phyloP scores from a whole-genome alignment of 64 coral and sea anemone species.

The Cladopsammia gracilis region DNA sequence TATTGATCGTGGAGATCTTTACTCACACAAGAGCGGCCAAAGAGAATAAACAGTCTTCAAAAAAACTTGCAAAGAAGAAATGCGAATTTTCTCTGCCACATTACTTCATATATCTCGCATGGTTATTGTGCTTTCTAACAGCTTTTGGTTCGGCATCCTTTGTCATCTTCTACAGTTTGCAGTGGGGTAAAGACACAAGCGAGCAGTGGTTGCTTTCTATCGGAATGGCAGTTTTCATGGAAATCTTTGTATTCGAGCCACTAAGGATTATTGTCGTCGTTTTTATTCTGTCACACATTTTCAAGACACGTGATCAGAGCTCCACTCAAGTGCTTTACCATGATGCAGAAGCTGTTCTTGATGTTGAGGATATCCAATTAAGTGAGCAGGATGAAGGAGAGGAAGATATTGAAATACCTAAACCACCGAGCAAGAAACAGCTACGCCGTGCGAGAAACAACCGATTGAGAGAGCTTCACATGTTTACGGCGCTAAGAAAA shows the following conservation, averaged over 20 bases:
- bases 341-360: neutral
- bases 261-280: neutral
- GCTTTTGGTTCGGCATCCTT: constrained; percentile 20
- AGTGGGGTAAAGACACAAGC: constrained; percentile 49
- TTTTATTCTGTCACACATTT: constrained; percentile 18
- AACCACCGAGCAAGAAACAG: constrained; percentile 32
- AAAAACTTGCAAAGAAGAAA: neutral
- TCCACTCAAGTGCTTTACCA: neutral
- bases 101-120: constrained; percentile 20
- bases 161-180: constrained; percentile 51
- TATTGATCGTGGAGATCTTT: constrained; percentile 56
- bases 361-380: neutral
- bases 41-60: neutral
- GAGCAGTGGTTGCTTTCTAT: constrained; percentile 61
- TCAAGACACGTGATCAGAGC: neutral
- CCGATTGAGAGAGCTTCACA: neutral
- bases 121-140: constrained; percentile 44
- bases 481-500: neutral
- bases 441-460: constrained; percentile 9
- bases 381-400: neutral
- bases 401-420: constrained; percentile 8
- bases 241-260: constrained; percentile 62
- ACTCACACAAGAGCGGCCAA: neutral
- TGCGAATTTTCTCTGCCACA: neutral
- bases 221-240: constrained; percentile 24